Evolutionary conservation across 2,888 invertebrate species (phyloP), one percentile per base, ranked within the genome.

Genomic region (Stenichneumon culpator): DNA sequence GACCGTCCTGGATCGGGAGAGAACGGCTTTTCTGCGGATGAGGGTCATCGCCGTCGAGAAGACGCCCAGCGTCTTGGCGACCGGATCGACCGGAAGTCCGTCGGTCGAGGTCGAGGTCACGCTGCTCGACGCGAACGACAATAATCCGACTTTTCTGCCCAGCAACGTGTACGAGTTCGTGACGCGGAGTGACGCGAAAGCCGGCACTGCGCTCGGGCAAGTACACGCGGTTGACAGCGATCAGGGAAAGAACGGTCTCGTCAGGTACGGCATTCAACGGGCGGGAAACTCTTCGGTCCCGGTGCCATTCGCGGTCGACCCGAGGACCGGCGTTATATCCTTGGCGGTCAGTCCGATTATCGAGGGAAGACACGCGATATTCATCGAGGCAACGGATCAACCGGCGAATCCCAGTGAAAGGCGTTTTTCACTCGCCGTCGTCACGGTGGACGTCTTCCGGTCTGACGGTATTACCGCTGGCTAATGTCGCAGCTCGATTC

Each of bases 41-140:
- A 96, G 96, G 90, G 97, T 98, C 0, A 96, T 96, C 86, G 98
- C 98, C 0, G 95, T 97, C 89, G 98, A 98, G 92, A 97, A 97
- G 87, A 95, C 95, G 39, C 96, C 96, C 0, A 97, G 96, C 87
- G 96, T 97, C 2, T 96, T 96, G 0, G 94, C 94, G 0, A 96
- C 95, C 22, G 95, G 60, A 1, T 77, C 57, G 1, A 90, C 90
- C 67, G 93, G 92, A 0, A 92, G 94, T 19, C 95, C 95, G 65
- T 95, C 95, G 32, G 98, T 97, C 0, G 96, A 96, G 57, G 97
- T 98, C 0, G 97, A 97, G 94, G 97, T 98, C 0, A 97, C 97
- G 0, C 93, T 98, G 36, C 94, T 97, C 0, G 98, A 99, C 92
- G 97, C 98, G 19, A 99, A 99, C 92, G 98, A 99, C 92, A 98